Conservation (phyloP, 2,113 vertebrate species). For the Gambusia holbrooki region DNA sequence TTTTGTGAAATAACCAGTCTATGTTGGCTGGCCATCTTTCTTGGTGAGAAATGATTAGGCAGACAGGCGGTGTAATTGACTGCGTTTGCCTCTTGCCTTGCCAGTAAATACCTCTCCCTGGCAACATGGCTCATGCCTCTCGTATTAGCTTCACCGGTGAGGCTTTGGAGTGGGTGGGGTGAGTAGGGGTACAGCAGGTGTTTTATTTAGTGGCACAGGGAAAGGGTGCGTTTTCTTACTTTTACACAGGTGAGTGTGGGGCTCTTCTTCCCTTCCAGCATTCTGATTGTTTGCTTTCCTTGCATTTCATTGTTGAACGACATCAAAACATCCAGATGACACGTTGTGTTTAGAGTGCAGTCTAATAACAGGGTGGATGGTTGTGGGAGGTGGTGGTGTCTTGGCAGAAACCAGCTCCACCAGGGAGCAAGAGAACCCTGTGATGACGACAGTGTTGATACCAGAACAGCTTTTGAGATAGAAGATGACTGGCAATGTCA, state of each 20-base stretch:
- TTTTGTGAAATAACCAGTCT: conserved; percentile 78
- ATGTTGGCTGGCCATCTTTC: conserved; percentile 73
- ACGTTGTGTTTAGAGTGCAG: conserved; percentile 52
- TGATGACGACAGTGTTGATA: conserved; percentile 57
- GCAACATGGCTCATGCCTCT: conserved; percentile 52
- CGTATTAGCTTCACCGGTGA: conserved; percentile 68
- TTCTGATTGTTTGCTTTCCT: conserved; percentile 39
- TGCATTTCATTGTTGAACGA: conserved; percentile 35
- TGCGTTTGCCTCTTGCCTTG: conserved; percentile 77
- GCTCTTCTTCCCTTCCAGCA: neutral
- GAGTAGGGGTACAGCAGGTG: conserved; percentile 37
- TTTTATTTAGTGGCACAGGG: conserved; percentile 15
- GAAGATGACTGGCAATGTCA: conserved; percentile 48
- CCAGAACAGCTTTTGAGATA: conserved; percentile 31
- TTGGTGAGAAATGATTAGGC: conserved; percentile 75
- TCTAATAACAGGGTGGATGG: conserved; percentile 56
- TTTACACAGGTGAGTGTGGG: neutral
- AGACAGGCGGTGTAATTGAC: conserved; percentile 79
- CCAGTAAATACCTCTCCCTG: conserved; percentile 69
- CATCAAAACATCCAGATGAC: conserved; percentile 58
- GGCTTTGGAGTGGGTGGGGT: conserved; percentile 20
- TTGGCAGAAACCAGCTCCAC: conserved; percentile 36
- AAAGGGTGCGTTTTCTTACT: conserved; percentile 24
- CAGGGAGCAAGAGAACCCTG: conserved; percentile 49
- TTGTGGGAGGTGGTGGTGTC: neutral